Conservation (phyloP, 2,113 vertebrate species). For the Scomber colias region DNA sequence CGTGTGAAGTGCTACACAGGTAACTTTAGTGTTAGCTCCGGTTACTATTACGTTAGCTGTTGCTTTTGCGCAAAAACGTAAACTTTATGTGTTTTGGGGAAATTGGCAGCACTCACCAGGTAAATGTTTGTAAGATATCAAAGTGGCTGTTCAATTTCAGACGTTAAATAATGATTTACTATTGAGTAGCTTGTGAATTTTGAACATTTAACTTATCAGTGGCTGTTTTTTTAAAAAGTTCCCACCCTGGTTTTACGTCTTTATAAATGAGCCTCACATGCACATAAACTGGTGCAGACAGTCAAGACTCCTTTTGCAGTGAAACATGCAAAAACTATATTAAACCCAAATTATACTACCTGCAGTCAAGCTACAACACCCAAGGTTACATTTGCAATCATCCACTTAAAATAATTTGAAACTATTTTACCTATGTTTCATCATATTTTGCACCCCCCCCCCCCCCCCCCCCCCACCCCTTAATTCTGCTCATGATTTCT, state of each 20-base stretch:
- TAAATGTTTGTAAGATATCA: too few relatives aligned
- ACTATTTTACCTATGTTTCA: neutral
- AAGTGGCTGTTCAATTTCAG: too few relatives aligned
- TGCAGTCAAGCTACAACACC: neutral
- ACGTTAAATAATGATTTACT: too few relatives aligned
- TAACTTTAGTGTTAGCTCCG: neutral
- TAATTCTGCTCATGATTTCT: neutral
- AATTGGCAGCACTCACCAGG: too few relatives aligned
- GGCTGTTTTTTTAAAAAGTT: too few relatives aligned
- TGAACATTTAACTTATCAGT: too few relatives aligned
- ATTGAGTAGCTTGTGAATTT: too few relatives aligned
- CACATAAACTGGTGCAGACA: neutral
- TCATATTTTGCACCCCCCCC: too few relatives aligned
- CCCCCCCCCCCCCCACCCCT: too few relatives aligned
- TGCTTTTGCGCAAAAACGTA: neutral
- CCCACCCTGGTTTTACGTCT: neutral
- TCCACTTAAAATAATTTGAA: neutral
- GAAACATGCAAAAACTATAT: neutral
- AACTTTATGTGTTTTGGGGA: neutral
- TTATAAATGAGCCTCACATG: constrained; percentile 18
- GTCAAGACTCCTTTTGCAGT: neutral
- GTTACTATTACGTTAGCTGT: neutral
- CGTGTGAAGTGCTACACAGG: neutral
- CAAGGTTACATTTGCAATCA: neutral
- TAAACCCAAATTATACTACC: neutral